Conservation (phyloP, 2,888 invertebrate genomes). For the Euzophera pinguis region DNA sequence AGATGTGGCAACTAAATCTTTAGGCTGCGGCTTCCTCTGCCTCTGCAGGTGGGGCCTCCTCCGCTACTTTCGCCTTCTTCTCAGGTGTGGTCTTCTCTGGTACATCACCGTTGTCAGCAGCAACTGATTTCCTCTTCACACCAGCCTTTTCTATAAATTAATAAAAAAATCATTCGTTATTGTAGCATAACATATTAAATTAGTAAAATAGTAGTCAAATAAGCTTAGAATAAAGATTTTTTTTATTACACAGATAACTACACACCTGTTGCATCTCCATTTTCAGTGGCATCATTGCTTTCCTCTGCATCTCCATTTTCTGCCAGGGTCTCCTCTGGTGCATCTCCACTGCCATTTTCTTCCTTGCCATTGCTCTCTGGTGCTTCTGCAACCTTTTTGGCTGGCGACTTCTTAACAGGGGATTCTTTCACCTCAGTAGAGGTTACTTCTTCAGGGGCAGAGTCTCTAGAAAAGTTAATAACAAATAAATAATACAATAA, state of each 20-base stretch:
- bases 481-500: background rate
- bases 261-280: slow-evolving; percentile 67
- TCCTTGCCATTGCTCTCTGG: slow-evolving; percentile 72
- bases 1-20: slow-evolving; percentile 34
- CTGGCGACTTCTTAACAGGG: slow-evolving; percentile 73
- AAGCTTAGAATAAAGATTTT: too few species aligned
- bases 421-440: slow-evolving; percentile 72
- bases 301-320: slow-evolving; percentile 70
- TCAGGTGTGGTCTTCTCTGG: slow-evolving; percentile 84
- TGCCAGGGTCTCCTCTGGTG: slow-evolving; percentile 53
- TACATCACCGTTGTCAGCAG: slow-evolving; percentile 74
- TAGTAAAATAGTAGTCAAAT: too few species aligned
- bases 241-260: background rate
- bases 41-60: slow-evolving; percentile 78
- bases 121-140: slow-evolving; percentile 85
- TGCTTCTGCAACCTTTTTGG: slow-evolving; percentile 69
- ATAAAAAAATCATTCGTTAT: slow-evolving; percentile 13
- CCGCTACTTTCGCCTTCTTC: slow-evolving; percentile 85
- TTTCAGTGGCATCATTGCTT: slow-evolving; percentile 71
- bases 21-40: slow-evolving; percentile 81
- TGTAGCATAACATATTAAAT: background rate
- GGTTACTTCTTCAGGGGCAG: slow-evolving; percentile 69
- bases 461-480: slow-evolving; percentile 56
- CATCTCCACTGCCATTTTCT: slow-evolving; percentile 64
- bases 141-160: slow-evolving; percentile 68